phyloP scores from a whole-genome alignment of 2,113 vertebrate species.

The Mirza zaza region DNA sequence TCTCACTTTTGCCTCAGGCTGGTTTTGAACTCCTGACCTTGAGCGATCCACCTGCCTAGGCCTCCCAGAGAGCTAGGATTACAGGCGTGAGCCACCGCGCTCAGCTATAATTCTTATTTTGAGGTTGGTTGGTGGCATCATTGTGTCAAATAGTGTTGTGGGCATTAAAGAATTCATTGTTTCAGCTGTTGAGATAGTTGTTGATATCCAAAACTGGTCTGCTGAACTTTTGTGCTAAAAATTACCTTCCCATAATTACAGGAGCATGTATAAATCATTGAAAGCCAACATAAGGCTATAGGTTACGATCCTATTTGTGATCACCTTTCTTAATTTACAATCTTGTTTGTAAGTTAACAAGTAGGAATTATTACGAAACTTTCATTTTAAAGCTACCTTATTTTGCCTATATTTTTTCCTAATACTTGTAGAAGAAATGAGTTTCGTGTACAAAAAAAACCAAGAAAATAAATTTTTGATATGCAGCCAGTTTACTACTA shows the following conservation, averaged over 20 bases:
- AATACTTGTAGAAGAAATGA: conserved; percentile 16
- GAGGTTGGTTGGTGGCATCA: conserved; percentile 22
- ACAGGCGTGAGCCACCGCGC: too few species aligned
- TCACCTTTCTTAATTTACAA: neutral
- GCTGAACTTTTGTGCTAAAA: conserved; percentile 45
- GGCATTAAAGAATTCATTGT: neutral
- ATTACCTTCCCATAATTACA: neutral
- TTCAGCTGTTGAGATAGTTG: neutral
- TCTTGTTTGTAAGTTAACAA: conserved; percentile 22
- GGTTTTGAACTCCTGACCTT: too few species aligned
- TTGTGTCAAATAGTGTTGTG: neutral
- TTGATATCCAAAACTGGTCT: conserved; percentile 31
- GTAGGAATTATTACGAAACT: conserved; percentile 25
- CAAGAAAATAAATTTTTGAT: neutral
- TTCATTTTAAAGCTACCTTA: conserved; percentile 25
- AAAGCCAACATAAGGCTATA: neutral
- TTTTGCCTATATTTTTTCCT: conserved; percentile 16
- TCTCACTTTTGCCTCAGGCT: too few species aligned
- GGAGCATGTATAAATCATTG: conserved; percentile 6
- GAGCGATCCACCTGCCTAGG: too few species aligned
- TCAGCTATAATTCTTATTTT: neutral
- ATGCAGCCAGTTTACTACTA: conserved; percentile 37
- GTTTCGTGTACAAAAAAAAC: conserved; percentile 16
- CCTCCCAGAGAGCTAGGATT: too few species aligned
- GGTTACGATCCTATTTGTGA: neutral